phyloP scores from a whole-genome alignment of 2,888 invertebrate species.

The Synergus itoensis region DNA sequence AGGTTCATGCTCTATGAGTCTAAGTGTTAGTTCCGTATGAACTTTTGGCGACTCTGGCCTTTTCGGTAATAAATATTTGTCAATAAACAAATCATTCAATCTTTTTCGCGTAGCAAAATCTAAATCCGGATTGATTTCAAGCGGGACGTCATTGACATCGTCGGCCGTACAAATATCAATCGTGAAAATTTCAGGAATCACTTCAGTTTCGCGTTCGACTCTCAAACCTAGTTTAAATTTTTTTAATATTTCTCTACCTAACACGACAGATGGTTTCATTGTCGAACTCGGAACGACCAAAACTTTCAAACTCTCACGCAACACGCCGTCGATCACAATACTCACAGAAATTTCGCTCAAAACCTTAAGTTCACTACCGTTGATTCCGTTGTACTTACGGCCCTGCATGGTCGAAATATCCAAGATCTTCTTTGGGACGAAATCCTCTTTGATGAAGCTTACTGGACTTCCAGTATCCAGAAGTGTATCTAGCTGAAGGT shows the following conservation, averaged over 20 bases:
- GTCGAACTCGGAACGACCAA: slow-evolving; percentile 42
- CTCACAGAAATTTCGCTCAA: slow-evolving; percentile 33
- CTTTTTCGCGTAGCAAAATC: neutral
- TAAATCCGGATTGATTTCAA: neutral
- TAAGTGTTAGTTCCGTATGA: neutral
- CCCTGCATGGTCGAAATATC: neutral
- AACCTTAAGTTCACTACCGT: slow-evolving; percentile 25
- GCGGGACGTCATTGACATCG: neutral
- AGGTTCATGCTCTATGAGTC: neutral
- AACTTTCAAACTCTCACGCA: slow-evolving; percentile 6
- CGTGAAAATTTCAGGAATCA: neutral
- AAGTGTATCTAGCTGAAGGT: neutral
- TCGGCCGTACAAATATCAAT: neutral
- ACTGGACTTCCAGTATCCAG: slow-evolving; percentile 41
- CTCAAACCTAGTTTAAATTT: neutral
- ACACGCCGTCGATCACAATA: slow-evolving; percentile 10
- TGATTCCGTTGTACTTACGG: slow-evolving; percentile 41
- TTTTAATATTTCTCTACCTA: slow-evolving; percentile 35
- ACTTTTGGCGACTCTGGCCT: neutral
- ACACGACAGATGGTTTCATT: slow-evolving; percentile 33
- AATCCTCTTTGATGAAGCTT: slow-evolving; percentile 37
- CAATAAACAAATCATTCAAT: neutral
- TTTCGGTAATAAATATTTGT: neutral
- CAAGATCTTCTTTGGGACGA: neutral
- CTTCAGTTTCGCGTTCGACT: neutral